These are phyloP conservation scores for Eumaeus atala DNA, from an alignment of 1,140 invertebrate species.

Conservation along the genomic window DNA sequence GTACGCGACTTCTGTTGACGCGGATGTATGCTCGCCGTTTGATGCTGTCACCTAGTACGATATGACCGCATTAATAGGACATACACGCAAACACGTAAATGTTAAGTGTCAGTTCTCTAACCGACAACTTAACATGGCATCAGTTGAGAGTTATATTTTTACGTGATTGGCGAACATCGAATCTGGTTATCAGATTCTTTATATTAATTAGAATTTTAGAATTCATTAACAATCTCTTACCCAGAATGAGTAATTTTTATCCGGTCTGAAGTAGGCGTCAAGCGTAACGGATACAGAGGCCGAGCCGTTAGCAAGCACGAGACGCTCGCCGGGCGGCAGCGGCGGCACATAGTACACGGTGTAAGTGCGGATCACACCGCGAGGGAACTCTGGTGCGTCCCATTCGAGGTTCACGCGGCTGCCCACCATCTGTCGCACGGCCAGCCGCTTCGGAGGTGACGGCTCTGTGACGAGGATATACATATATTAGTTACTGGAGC, in stretches of 20 bases:
- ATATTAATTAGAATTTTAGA: neutral
- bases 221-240: conserved; percentile 58
- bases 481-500: neutral
- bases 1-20: conserved; percentile 73
- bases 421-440: conserved; percentile 77
- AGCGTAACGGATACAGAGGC: conserved; percentile 72
- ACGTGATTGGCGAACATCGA: too few species aligned
- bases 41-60: conserved; percentile 77
- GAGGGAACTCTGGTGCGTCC: conserved; percentile 77
- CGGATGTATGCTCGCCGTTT: conserved; percentile 76
- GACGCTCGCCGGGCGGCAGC: conserved; percentile 51
- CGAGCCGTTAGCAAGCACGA: conserved; percentile 41
- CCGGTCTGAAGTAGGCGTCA: conserved; percentile 77
- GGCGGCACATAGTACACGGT: conserved; percentile 77
- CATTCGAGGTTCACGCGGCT: conserved; percentile 80
- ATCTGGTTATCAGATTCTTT: too few species aligned
- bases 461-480: conserved; percentile 69
- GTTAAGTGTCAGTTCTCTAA: too few species aligned
- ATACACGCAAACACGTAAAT: neutral
- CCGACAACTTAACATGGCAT: too few species aligned
- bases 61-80: neutral
- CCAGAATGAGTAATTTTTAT: conserved; percentile 83
- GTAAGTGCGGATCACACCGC: conserved; percentile 80
- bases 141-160: too few species aligned
- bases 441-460: conserved; percentile 78